Conservation (phyloP, 92 coral and sea anemone species). For the Chrysogorgia sp. region DNA sequence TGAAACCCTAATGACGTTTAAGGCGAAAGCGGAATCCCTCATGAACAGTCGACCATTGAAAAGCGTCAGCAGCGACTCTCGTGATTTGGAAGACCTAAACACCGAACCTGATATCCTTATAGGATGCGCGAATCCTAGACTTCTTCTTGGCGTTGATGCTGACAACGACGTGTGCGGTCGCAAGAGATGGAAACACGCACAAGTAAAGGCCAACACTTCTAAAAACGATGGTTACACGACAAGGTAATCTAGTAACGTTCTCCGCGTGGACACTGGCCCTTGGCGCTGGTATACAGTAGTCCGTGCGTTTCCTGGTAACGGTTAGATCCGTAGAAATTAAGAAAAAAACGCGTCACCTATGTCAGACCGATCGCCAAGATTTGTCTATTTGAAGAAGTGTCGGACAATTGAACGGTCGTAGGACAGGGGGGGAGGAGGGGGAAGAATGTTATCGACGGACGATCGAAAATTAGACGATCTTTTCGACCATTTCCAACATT, state of each 20-base stretch:
- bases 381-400: conserved; percentile 1
- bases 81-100: conserved; percentile 58
- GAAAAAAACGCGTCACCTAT: conserved; percentile 43
- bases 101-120: conserved; percentile 66
- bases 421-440: conserved; percentile 26
- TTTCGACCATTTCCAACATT: too few relatives aligned
- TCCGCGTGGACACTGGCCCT: background rate
- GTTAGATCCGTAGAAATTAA: conserved; percentile 52
- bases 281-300: background rate
- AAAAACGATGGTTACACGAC: conserved; percentile 61
- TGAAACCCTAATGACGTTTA: conserved; percentile 63
- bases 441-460: conserved; percentile 37
- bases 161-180: conserved; percentile 48
- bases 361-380: conserved; percentile 45
- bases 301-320: conserved; percentile 1
- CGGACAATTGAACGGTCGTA: conserved; percentile 3
- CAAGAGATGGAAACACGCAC: conserved; percentile 63
- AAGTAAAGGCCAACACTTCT: conserved; percentile 61
- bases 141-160: conserved; percentile 36
- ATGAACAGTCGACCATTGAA: conserved; percentile 63
- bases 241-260: background rate
- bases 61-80: conserved; percentile 50
- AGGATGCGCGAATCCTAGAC: conserved; percentile 56
- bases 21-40: conserved; percentile 61
- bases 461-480: too few relatives aligned